phyloP scores from a whole-genome alignment of 2,797 vertebrate genomes.

The Gila robusta region DNA sequence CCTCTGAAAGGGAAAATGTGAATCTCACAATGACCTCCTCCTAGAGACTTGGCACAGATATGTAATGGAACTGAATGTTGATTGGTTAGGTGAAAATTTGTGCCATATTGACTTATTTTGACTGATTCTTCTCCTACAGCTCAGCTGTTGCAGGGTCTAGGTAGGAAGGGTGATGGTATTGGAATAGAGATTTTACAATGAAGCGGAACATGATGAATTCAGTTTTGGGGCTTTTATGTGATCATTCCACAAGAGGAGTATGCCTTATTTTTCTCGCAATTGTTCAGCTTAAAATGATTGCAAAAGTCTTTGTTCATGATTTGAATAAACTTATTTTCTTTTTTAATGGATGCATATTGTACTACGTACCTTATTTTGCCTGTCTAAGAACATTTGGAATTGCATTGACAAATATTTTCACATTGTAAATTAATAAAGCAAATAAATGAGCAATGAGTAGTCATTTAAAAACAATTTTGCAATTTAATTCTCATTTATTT shows the following conservation, averaged over 20 bases:
- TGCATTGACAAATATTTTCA: conserved; percentile 16
- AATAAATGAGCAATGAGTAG: background rate
- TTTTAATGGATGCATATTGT: conserved; percentile 57
- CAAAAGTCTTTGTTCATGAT: conserved; percentile 71
- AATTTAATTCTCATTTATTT: background rate
- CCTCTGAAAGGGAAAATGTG: background rate
- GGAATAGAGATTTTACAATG: background rate
- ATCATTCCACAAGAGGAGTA: conserved; percentile 74
- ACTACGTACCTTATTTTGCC: conserved; percentile 4
- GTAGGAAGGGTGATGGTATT: background rate
- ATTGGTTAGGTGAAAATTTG: background rate
- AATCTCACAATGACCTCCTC: background rate
- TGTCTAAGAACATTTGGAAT: conserved; percentile 3
- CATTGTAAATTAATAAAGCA: conserved; percentile 16
- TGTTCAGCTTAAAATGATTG: conserved; percentile 66
- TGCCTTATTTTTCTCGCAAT: conserved; percentile 78
- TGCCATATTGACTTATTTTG: conserved; percentile 12
- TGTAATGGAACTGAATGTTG: background rate
- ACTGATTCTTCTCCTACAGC: background rate
- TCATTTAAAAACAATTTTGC: background rate
- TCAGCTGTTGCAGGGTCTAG: background rate
- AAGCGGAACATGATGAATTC: no score
- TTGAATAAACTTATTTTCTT: conserved; percentile 77
- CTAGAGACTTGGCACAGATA: background rate
- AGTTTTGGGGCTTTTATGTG: conserved; percentile 41